Evolutionary conservation across 2,113 vertebrate genomes (phyloP), one percentile per base, ranked within the genome.

Genomic region (Egretta garzetta): DNA sequence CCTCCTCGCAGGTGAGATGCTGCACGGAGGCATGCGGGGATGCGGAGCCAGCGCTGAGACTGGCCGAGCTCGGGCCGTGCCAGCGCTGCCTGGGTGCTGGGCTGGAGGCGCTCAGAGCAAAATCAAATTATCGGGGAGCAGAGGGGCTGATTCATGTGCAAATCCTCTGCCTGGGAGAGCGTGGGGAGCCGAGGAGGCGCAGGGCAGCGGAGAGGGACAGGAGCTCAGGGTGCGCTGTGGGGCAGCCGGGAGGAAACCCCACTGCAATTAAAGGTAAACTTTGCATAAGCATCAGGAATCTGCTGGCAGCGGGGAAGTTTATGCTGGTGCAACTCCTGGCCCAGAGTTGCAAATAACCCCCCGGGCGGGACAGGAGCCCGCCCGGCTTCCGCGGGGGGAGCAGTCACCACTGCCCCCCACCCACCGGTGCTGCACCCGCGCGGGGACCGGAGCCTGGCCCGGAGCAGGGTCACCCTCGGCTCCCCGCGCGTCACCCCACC

Each of bases 401-500:
- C 62, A 13, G 67, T 19, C 6, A 2, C 55, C 10, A 9, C 55
- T 33, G 32, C 45, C 2, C 0, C 8, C 47, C 21, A 35, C 43
- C 10, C 82, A 83, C 5, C 2, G 2, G 56, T 28, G 47, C 4
- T 8, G 47, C n/a, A 39, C 13, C 35, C 1, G 0, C 13, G 2
- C 2, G 3, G 27, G 35, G 55, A 33, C 28, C 1, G 16, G n/a
- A 50, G 53, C 23, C 35, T 5, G 5, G 53, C 33, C 27, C 0
- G 1, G 64, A 58, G 35, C 26, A 47, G 59, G 19, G 81, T 26
- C 79, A 6, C 6, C 24, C 14, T 32, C 0, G 0, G 62, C 43
- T 75, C 41, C 9, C 50, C 27, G 55, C 3, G 7, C 60, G 39
- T 20, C 56, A 37, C 3, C 56, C 45, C 62, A 12, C 5, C 10